These are phyloP conservation scores for Clarias laeviceps DNA, from an alignment of 2,797 vertebrate species.

Conservation along the genomic window DNA sequence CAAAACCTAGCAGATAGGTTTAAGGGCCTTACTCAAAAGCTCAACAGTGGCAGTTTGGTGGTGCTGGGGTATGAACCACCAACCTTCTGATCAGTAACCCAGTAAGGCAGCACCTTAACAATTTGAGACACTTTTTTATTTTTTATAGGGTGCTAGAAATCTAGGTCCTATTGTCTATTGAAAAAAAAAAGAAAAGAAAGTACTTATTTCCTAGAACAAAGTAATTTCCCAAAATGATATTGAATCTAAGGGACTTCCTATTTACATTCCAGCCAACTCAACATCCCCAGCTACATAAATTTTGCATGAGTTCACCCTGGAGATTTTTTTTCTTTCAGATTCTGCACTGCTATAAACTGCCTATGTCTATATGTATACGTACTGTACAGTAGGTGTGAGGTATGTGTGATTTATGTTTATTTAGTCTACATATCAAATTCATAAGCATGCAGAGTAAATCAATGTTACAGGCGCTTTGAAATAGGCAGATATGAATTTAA, in stretches of 20 bases:
- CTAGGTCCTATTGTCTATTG: no score
- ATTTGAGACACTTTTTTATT: no score
- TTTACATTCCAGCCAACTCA: constrained; percentile 64
- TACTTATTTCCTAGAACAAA: neutral
- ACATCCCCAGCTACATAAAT: constrained; percentile 64
- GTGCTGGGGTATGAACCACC: no score
- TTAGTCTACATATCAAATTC: neutral
- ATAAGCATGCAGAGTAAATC: neutral
- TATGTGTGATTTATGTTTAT: constrained; percentile 49
- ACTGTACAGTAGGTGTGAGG: constrained; percentile 12
- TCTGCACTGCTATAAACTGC: constrained; percentile 70
- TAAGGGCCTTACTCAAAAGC: no score
- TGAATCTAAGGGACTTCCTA: constrained; percentile 52
- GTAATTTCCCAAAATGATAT: constrained; percentile 54
- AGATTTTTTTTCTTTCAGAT: constrained; percentile 64
- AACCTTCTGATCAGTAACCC: no score
- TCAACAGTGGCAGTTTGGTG: no score
- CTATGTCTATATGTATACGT: constrained; percentile 45
- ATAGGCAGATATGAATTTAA: constrained; percentile 1
- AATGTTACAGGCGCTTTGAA: neutral
- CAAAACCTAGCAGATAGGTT: no score
- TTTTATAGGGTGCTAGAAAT: no score
- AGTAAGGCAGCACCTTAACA: no score
- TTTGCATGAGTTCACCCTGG: constrained; percentile 65
- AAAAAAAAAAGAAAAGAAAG: no score